phyloP scores from a whole-genome alignment of 2,113 vertebrate species.

The Ammodytes dubius region DNA sequence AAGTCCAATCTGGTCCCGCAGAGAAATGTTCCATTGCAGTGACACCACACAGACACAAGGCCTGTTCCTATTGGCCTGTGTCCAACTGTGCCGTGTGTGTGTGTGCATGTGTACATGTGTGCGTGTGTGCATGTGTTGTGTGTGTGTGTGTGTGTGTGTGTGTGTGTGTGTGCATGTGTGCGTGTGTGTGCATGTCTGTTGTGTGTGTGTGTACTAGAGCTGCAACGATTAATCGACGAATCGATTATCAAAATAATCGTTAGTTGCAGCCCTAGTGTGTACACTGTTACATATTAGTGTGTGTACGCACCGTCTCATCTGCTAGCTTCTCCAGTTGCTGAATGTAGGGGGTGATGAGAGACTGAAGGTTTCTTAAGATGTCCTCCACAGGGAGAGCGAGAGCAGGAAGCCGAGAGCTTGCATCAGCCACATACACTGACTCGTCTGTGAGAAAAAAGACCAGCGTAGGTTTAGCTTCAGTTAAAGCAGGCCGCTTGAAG shows the following conservation, averaged over 20 bases:
- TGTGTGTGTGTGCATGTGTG: slow-evolving; percentile 1
- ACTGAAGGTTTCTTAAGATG: slow-evolving; percentile 97
- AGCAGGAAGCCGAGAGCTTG: slow-evolving; percentile 98
- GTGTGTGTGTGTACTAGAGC: slow-evolving; percentile 9
- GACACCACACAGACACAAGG: slow-evolving; percentile 72
- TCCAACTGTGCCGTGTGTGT: slow-evolving; percentile 64
- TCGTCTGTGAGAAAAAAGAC: slow-evolving; percentile 87
- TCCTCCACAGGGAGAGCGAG: slow-evolving; percentile 96
- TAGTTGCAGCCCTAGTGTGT: neutral
- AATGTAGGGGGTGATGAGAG: slow-evolving; percentile 97
- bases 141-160: slow-evolving; percentile 32
- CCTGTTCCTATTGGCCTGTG: slow-evolving; percentile 70
- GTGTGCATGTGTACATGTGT: slow-evolving; percentile 20
- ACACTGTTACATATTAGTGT: neutral
- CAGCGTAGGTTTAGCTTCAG: slow-evolving; percentile 1
- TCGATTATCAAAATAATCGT: too few species aligned
- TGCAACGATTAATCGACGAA: too few species aligned
- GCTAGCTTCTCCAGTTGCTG: slow-evolving; percentile 98
- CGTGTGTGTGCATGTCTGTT: slow-evolving; percentile 8
- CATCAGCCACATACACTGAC: slow-evolving; percentile 99
- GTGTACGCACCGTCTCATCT: slow-evolving; percentile 90
- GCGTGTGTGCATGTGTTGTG: slow-evolving; percentile 8
- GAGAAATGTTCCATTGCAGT: slow-evolving; percentile 82
- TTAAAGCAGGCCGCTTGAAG: slow-evolving; percentile 4
- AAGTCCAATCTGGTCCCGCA: slow-evolving; percentile 84